These are phyloP conservation scores for Psettodes erumei DNA, from an alignment of 2,113 vertebrate genomes.

Conservation along the genomic window DNA sequence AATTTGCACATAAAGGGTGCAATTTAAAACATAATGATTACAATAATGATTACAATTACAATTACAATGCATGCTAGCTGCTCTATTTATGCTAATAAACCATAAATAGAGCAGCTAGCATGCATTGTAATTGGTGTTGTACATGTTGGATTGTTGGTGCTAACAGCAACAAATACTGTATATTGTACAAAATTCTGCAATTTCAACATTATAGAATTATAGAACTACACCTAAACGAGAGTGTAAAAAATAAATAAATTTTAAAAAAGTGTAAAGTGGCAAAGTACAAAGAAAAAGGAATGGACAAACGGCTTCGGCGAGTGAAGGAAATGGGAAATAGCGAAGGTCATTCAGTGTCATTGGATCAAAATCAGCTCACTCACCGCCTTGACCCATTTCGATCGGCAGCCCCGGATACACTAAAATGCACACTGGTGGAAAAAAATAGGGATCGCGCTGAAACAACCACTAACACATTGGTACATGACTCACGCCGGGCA, in stretches of 20 bases:
- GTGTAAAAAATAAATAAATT: no score
- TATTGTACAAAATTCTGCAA: not conserved
- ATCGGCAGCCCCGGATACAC: not conserved
- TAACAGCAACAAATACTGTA: not conserved
- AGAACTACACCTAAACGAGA: no score
- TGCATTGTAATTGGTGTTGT: not conserved
- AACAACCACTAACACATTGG: conserved; percentile 48
- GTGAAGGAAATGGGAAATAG: not conserved
- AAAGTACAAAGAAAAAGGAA: not conserved
- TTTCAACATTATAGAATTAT: not conserved
- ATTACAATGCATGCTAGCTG: no score
- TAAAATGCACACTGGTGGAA: conserved; percentile 1
- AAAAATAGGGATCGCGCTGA: conserved; percentile 19
- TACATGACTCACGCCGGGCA: conserved; percentile 59
- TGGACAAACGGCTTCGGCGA: not conserved
- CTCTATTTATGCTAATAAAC: no score
- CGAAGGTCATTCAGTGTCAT: conserved; percentile 7
- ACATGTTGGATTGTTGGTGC: not conserved
- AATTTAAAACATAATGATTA: no score
- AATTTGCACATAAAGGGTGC: no score
- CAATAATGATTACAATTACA: no score
- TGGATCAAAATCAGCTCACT: conserved; percentile 15
- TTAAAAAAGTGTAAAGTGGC: not conserved
- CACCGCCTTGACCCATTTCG: conserved; percentile 35
- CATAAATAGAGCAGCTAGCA: not conserved